These are phyloP conservation scores for Agapornis canus DNA, from an alignment of 2,797 vertebrate genomes.

Conservation along the genomic window DNA sequence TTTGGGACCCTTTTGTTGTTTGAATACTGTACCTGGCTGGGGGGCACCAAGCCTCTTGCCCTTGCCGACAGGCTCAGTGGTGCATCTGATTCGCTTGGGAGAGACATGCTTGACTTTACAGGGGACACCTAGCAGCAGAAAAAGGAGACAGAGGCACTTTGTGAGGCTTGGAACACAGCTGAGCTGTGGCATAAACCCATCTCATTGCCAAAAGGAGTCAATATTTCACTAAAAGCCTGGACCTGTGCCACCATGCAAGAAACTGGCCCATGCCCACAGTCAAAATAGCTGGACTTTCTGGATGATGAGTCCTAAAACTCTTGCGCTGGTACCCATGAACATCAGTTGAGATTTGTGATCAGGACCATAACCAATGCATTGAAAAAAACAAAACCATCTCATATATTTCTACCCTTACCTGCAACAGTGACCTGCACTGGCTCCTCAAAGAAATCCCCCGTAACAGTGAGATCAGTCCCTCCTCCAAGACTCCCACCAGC, in stretches of 20 bases:
- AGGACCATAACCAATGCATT: not conserved
- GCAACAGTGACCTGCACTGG: conserved; percentile 61
- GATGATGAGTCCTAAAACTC: not conserved
- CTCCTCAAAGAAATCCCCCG: conserved; percentile 73
- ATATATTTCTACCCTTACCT: conserved; percentile 48
- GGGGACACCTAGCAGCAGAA: conserved; percentile 49
- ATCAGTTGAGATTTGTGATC: not conserved
- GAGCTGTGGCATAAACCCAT: not conserved
- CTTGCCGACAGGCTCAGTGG: conserved; percentile 2
- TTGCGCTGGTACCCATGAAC: fast-evolving
- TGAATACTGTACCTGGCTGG: conserved; percentile 66
- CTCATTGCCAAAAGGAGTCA: not conserved
- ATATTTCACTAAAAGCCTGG: not conserved
- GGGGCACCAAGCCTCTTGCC: not conserved
- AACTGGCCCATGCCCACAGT: fast-evolving
- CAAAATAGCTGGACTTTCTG: not conserved
- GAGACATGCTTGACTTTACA: conserved; percentile 65
- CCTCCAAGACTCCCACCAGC: conserved; percentile 72
- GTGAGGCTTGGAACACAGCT: not conserved
- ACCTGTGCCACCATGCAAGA: not conserved
- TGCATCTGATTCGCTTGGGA: conserved; percentile 70
- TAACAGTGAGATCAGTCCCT: conserved; percentile 70
- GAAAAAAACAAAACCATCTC: no score
- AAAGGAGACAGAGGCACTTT: not conserved
- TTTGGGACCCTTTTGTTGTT: not conserved